Conservation (phyloP, 92 coral and sea anemone species). For the Porites rus region DNA sequence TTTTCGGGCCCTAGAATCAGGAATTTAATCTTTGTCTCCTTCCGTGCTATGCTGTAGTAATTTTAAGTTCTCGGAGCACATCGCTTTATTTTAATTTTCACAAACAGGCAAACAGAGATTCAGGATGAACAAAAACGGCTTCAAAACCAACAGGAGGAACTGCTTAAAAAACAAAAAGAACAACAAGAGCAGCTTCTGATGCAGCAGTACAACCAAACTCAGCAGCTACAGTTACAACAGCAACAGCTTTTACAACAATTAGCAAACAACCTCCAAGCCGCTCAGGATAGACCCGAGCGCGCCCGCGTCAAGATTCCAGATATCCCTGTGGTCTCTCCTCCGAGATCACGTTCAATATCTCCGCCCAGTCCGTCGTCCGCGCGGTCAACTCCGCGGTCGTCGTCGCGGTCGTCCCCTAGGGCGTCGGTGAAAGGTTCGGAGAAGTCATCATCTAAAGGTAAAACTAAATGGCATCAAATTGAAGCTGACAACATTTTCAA, state of each 20-base stretch:
- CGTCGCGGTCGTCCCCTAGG: slow-evolving; percentile 72
- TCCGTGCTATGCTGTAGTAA: not conserved
- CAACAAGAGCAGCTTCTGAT: slow-evolving; percentile 91
- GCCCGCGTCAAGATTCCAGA: slow-evolving; percentile 54
- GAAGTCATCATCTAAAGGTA: slow-evolving; percentile 59
- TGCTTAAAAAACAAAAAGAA: slow-evolving; percentile 83
- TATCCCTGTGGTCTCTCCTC: slow-evolving; percentile 60
- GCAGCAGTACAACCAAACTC: slow-evolving; percentile 89
- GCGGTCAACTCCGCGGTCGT: slow-evolving; percentile 55
- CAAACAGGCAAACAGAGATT: slow-evolving; percentile 52
- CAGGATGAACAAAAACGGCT: slow-evolving; percentile 92
- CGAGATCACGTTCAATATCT: slow-evolving; percentile 59
- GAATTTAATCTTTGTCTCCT: too few species aligned
- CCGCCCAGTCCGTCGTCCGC: slow-evolving; percentile 63
- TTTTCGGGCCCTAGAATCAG: too few species aligned
- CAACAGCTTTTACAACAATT: slow-evolving; percentile 78
- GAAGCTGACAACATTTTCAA: not conserved
- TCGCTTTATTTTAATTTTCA: not conserved
- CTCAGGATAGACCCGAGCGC: slow-evolving; percentile 30
- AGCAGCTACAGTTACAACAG: slow-evolving; percentile 86
- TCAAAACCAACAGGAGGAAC: slow-evolving; percentile 91
- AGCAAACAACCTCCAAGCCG: slow-evolving; percentile 73
- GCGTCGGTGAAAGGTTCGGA: slow-evolving; percentile 67
- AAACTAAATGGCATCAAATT: not conserved
- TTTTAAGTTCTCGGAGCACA: not conserved